phyloP scores from a whole-genome alignment of 2,888 invertebrate species.

The Epinotia ramella region DNA sequence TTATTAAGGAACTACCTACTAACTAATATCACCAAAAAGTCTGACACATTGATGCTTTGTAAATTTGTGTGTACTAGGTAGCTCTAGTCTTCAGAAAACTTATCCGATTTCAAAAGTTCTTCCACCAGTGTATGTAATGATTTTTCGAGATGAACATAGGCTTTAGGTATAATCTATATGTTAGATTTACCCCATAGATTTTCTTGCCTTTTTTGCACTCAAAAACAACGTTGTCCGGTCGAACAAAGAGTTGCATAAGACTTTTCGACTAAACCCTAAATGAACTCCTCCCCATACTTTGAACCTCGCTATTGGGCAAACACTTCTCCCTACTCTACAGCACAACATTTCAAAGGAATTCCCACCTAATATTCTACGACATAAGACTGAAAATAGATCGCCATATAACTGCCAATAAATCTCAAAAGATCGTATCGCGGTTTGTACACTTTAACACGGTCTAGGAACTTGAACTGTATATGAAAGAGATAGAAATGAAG shows the following conservation, averaged over 20 bases:
- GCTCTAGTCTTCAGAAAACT: too few species aligned
- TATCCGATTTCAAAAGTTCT: too few species aligned
- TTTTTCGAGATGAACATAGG: too few species aligned
- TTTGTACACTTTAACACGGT: too few species aligned
- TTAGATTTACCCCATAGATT: too few species aligned
- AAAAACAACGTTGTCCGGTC: not conserved
- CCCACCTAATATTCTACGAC: not conserved
- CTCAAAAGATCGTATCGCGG: not conserved
- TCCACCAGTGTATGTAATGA: too few species aligned
- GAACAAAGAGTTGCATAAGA: not conserved
- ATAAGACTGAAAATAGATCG: not conserved
- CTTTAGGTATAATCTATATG: too few species aligned
- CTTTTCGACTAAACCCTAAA: not conserved
- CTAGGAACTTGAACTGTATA: not conserved
- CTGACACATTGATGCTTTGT: too few species aligned
- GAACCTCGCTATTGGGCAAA: slow-evolving; percentile 12
- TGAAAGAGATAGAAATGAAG: not conserved
- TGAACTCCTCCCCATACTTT: slow-evolving; percentile 10
- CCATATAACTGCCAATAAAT: not conserved
- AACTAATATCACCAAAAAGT: too few species aligned
- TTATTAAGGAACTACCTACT: too few species aligned
- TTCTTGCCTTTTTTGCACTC: too few species aligned
- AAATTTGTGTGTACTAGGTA: too few species aligned
- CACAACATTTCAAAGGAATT: not conserved
- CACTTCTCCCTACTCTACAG: not conserved